Evolutionary conservation across 2,888 invertebrate species (phyloP).

Genomic region (Euphydryas editha): DNA sequence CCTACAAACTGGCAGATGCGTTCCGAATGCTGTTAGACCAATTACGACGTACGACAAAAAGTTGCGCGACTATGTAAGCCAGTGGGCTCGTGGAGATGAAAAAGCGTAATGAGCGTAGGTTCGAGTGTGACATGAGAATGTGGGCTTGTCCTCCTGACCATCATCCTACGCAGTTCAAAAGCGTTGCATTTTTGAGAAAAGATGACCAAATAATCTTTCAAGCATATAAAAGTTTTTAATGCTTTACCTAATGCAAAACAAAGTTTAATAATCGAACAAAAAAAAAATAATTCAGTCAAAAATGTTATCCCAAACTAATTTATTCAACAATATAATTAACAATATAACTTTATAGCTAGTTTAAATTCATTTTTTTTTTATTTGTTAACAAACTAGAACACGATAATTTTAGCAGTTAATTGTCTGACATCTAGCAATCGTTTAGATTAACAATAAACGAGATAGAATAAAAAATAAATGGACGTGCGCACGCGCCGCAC

Average conservation of each 20-base stretch:
- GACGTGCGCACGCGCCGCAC: conserved; percentile 57
- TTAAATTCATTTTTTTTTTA: conserved; percentile 16
- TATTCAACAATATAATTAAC: no score
- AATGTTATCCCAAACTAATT: not conserved
- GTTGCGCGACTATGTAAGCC: conserved; percentile 53
- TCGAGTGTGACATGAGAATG: conserved; percentile 28
- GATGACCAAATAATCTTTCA: not conserved
- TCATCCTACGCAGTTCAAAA: conserved; percentile 3
- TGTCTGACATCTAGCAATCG: conserved; percentile 27
- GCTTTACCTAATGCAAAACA: not conserved
- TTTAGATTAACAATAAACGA: conserved; percentile 21
- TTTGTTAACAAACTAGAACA: conserved; percentile 7
- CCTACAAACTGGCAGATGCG: conserved; percentile 43
- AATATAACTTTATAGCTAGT: conserved; percentile 8
- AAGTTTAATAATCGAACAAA: no score
- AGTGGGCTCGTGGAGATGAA: conserved; percentile 46
- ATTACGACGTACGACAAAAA: conserved; percentile 43
- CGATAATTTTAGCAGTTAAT: conserved; percentile 24
- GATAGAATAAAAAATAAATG: conserved; percentile 42
- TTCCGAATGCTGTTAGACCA: conserved; percentile 39
- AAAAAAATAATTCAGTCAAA: no score
- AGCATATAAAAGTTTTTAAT: not conserved
- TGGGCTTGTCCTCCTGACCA: conserved; percentile 29
- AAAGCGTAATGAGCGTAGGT: conserved; percentile 36
- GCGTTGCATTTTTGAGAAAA: not conserved